Conservation (phyloP, 2,888 invertebrate species). For the Tridacna gigas region DNA sequence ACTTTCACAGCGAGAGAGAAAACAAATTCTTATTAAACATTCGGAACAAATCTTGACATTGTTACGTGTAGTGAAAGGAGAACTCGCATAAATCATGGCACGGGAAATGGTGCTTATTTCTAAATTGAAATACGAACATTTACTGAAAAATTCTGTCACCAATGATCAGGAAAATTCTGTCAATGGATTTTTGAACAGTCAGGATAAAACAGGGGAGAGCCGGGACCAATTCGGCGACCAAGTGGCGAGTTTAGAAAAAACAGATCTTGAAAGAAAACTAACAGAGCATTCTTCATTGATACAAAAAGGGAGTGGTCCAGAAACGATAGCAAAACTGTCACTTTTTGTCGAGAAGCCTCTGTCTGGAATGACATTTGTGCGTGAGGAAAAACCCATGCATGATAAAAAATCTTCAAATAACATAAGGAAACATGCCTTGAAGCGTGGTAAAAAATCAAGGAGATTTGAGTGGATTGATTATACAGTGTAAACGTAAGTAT, state of each 20-base stretch:
- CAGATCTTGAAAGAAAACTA: background rate
- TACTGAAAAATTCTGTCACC: conserved; percentile 23
- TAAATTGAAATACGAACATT: conserved; percentile 47
- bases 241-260: background rate
- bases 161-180: conserved; percentile 1
- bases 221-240: background rate
- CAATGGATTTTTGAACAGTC: background rate
- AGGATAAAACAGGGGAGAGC: too few species aligned
- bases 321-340: conserved; percentile 26
- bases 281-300: background rate
- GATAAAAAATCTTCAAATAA: background rate
- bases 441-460: conserved; percentile 8
- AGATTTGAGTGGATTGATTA: conserved; percentile 23
- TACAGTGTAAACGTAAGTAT: conserved; percentile 2
- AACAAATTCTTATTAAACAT: conserved; percentile 30
- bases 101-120: conserved; percentile 41
- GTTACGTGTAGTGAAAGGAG: conserved; percentile 18
- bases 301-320: background rate
- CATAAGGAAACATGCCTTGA: background rate
- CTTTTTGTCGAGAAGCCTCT: conserved; percentile 42
- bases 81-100: conserved; percentile 32
- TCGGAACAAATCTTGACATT: conserved; percentile 34
- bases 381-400: background rate
- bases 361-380: conserved; percentile 37
- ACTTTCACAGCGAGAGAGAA: conserved; percentile 27